Evolutionary conservation across 1,140 invertebrate genomes (phyloP).

Genomic region (Andricus grossulariae): DNA sequence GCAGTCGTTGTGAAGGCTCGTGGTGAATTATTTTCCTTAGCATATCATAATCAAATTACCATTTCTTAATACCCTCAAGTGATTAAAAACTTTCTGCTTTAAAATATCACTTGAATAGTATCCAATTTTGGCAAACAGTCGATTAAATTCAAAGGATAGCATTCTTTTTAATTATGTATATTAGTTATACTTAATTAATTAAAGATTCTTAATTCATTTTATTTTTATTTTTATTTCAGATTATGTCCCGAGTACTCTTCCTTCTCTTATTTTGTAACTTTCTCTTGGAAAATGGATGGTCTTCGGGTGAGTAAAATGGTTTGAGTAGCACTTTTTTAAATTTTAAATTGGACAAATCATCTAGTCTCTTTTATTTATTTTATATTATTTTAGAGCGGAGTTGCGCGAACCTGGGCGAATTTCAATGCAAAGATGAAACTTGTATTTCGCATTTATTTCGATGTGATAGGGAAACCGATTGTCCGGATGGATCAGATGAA

Average conservation of each 20-base stretch:
- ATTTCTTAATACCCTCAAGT: background rate
- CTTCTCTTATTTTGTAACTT: background rate
- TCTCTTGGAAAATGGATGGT: slow-evolving; percentile 30
- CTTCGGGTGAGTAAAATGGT: background rate
- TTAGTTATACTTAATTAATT: background rate
- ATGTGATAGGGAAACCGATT: slow-evolving; percentile 76
- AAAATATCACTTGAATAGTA: too few species aligned
- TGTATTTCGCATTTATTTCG: slow-evolving; percentile 48
- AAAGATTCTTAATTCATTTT: background rate
- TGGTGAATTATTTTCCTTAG: slow-evolving; percentile 30
- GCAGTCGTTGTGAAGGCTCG: background rate
- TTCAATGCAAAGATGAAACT: slow-evolving; percentile 64
- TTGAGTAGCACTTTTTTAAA: background rate
- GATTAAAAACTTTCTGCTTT: background rate
- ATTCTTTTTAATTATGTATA: background rate
- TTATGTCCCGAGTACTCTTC: slow-evolving; percentile 24
- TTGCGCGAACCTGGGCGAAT: background rate
- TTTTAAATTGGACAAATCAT: background rate
- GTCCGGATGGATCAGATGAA: slow-evolving; percentile 76
- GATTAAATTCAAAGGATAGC: too few species aligned
- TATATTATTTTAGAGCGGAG: background rate
- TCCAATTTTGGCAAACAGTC: too few species aligned
- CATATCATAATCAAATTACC: background rate
- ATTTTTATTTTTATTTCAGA: slow-evolving; percentile 34
- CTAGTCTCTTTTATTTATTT: background rate